Evolutionary conservation across 2,113 vertebrate genomes (phyloP).

Genomic region (Xenus cinereus): DNA sequence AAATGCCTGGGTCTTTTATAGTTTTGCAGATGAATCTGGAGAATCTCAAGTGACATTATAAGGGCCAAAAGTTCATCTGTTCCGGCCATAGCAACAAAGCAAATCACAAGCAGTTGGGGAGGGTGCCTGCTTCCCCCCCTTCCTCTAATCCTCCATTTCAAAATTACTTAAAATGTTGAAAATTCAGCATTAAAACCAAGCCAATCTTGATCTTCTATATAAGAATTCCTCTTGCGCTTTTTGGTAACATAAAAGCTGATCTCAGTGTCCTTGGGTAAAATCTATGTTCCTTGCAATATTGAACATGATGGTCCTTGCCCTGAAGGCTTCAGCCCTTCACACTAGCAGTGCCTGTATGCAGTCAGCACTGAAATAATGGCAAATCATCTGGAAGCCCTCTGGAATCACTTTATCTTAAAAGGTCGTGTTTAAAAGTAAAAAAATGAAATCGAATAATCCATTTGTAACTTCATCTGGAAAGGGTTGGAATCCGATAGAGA

Average conservation of each 20-base stretch:
- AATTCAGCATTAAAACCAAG: not conserved
- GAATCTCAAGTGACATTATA: not conserved
- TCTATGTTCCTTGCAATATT: not conserved
- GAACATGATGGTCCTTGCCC: not conserved
- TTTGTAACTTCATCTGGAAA: constrained; percentile 53
- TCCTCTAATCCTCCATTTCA: not conserved
- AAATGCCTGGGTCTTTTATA: not conserved
- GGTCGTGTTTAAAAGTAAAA: not conserved
- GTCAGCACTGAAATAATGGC: not conserved
- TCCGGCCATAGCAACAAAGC: not conserved
- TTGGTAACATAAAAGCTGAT: not conserved
- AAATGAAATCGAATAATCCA: not conserved
- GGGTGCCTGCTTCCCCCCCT: not conserved
- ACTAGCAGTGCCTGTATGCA: not conserved
- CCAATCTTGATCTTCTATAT: not conserved
- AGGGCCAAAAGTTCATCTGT: not conserved
- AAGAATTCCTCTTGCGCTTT: not conserved
- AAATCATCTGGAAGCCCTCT: constrained; percentile 47
- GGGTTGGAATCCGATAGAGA: not conserved
- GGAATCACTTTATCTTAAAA: constrained; percentile 45
- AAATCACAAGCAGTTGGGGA: not conserved
- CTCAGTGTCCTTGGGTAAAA: not conserved
- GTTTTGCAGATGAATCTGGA: not conserved
- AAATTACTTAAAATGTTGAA: not conserved
- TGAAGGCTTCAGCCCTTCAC: constrained; percentile 13